Evolutionary conservation across 2,888 invertebrate species (phyloP), one percentile per base, ranked within the genome.

Genomic region (Eristalis arbustorum): DNA sequence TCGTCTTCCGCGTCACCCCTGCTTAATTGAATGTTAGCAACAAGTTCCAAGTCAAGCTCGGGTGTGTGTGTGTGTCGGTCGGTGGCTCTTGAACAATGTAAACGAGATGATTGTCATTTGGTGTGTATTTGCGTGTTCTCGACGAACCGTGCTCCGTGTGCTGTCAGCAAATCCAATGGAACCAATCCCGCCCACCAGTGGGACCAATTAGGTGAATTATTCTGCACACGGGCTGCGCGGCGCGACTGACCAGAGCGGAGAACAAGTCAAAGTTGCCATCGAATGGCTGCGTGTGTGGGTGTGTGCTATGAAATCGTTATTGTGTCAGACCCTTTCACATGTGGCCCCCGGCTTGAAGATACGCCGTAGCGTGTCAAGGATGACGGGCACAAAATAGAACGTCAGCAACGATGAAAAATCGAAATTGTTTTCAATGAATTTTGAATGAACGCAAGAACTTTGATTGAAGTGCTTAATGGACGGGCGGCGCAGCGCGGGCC

Each of bases 391-490:
- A 49, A n/a, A 42, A 79, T 57, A 34, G 62, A 57, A 8, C 8
- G 42, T 14, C 59, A 11, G 57, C 5, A 34, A 18, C 49, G 31
- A 42, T 18, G 49, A 49, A 49, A 42, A 14, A 49, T 49, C 31
- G 18, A 85, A 85, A 73, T 77, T 61, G 73, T 56, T 78, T 42
- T 78, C 82, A 71, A 81, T 87, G 64, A 82, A 87, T 82, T 87
- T 81, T 82, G 82, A 63, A 87, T 87, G 85, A 82, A 71, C 31
- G 40, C n/a, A 31, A n/a, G 25, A 64, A 63, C 74, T 78, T 82
- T 82, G 84, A 85, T 83, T 83, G 73, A 72, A 72, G 71, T 68
- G 28, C 57, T 37, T 76, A 84, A 76, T 76, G 59, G 59, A n/a
- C 59, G 64, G 69, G 69, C 59, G 64, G 69, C 64, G 31, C 56